Conservation (phyloP, 1,140 invertebrate genomes). For the Lordiphosa collinella region DNA sequence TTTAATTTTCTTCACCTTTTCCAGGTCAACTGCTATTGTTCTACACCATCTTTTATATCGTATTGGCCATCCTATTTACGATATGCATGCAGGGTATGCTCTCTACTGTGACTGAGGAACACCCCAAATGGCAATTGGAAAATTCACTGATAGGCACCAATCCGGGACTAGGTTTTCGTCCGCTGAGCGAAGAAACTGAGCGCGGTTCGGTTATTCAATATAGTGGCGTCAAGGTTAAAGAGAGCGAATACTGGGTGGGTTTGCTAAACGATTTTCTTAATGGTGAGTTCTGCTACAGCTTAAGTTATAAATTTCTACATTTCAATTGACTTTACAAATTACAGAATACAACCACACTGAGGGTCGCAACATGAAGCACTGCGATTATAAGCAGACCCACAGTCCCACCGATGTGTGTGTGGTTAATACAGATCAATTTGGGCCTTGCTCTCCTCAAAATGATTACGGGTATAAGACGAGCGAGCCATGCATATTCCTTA, state of each 20-base stretch:
- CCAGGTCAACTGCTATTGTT: slow-evolving; percentile 89
- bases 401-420: slow-evolving; percentile 85
- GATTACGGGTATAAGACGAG: slow-evolving; percentile 86
- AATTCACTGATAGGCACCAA: slow-evolving; percentile 91
- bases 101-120: slow-evolving; percentile 84
- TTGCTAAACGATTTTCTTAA: slow-evolving; percentile 86
- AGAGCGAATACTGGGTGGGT: slow-evolving; percentile 85
- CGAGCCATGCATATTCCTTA: slow-evolving; percentile 91
- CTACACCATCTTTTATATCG: slow-evolving; percentile 91
- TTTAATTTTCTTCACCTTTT: not conserved
- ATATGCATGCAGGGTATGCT: slow-evolving; percentile 91
- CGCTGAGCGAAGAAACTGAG: slow-evolving; percentile 86
- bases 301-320: not conserved
- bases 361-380: slow-evolving; percentile 85
- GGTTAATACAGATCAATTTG: slow-evolving; percentile 84
- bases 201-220: slow-evolving; percentile 93
- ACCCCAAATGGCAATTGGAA: slow-evolving; percentile 87
- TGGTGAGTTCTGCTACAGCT: slow-evolving; percentile 83
- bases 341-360: slow-evolving; percentile 80
- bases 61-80: slow-evolving; percentile 88
- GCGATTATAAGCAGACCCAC: slow-evolving; percentile 83
- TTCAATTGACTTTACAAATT: not conserved
- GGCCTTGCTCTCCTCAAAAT: slow-evolving; percentile 83
- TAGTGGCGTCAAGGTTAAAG: slow-evolving; percentile 83
- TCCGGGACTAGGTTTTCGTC: slow-evolving; percentile 94